These are phyloP conservation scores for Drosophila prolongata DNA, from an alignment of 2,888 invertebrate species.

Conservation along the genomic window DNA sequence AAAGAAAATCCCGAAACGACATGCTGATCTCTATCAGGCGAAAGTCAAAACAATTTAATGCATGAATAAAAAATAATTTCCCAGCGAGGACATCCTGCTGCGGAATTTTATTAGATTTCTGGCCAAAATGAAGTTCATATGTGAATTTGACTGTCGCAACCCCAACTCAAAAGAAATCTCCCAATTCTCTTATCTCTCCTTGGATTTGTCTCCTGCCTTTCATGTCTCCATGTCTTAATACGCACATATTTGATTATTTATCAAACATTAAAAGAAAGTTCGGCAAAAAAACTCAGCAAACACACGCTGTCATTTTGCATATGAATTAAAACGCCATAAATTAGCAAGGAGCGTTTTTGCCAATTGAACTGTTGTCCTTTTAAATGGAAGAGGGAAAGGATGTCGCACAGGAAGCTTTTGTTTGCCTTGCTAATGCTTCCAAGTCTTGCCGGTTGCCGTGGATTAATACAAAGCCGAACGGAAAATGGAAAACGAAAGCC, in stretches of 20 bases:
- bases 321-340: constrained; percentile 80
- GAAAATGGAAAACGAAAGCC: constrained; percentile 18
- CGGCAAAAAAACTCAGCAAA: constrained; percentile 31
- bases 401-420: constrained; percentile 41
- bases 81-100: constrained; percentile 62
- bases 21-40: constrained; percentile 65
- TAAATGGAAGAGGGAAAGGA: constrained; percentile 1
- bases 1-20: constrained; percentile 62
- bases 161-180: neutral
- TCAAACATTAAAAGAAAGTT: constrained; percentile 64
- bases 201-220: constrained; percentile 42
- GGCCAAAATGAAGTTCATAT: constrained; percentile 39
- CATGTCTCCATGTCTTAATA: constrained; percentile 34
- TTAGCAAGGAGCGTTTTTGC: constrained; percentile 57
- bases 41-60: constrained; percentile 84
- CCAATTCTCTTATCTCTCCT: constrained; percentile 10
- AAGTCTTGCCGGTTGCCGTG: constrained; percentile 30
- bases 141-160: constrained; percentile 48
- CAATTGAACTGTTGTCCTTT: constrained; percentile 52
- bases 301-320: constrained; percentile 62
- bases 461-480: constrained; percentile 32
- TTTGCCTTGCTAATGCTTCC: constrained; percentile 70
- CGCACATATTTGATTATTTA: constrained; percentile 72
- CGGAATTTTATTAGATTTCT: constrained; percentile 68
- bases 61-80: constrained; percentile 83